Evolutionary conservation across 2,888 invertebrate species (phyloP), one percentile per base, ranked within the genome.

Genomic region (Dolichopus griseipennis): DNA sequence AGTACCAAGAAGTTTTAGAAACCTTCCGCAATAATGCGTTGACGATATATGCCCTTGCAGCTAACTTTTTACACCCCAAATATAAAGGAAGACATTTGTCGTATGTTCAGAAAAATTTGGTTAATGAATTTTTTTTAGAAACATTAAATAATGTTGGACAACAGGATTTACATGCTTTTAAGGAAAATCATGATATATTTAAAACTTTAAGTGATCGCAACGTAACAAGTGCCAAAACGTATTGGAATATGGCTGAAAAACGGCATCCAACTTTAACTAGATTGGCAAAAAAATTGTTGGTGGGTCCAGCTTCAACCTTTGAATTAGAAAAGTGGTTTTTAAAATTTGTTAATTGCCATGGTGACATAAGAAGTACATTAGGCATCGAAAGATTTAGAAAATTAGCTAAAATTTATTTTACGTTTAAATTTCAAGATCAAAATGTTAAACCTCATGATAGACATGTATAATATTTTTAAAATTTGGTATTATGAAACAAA

Each of bases 181-280:
- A 66, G 20, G 41, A 64, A 22, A 65, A 64, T 21, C 37, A 34
- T 15, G 65, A 61, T 15, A 61, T 68, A 34, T 68, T 68, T 22
- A 66, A 66, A 61, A 64, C 64, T 7, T 66, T 68, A 21, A 64
- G 61, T 7, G 66, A 20, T 2, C 66, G 66, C 20, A 64, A 64
- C 20, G 27, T 68, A 41, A 66, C 52, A 22, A 66, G 66, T 52
- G 52, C 52, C 34, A 66, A 64, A 8, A 68, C 68, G 8, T 68
- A 66, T 65, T 68, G 68, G 68, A 65, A 63, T n/a, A 66, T 68
- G 21, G 68, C 68, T 9, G 68, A 68, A 65, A 64, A 43, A 27
- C 41, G 43, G 12, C 64, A 64, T 61, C 66, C 66, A 6, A 37
- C 64, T 43, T 18, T 68, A 27, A 64, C 66, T 5, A 63, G 21